Evolutionary conservation across 2,113 vertebrate species (phyloP).

Genomic region (Podarcis cretensis): DNA sequence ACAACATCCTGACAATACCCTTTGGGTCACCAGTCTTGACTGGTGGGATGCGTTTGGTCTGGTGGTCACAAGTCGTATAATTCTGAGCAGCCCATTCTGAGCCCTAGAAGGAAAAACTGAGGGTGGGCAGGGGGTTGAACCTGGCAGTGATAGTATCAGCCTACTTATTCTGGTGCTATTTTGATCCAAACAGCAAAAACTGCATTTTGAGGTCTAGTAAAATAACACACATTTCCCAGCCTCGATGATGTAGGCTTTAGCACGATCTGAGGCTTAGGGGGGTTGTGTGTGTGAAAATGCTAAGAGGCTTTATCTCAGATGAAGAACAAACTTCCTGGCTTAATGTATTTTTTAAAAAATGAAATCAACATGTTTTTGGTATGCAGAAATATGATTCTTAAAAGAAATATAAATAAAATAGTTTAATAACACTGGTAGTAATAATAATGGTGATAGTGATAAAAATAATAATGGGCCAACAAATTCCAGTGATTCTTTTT

Average conservation of each 20-base stretch:
- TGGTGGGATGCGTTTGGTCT: no score
- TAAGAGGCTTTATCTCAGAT: constrained; percentile 58
- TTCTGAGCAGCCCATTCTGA: no score
- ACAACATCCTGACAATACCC: not conserved
- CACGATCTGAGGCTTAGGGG: constrained; percentile 32
- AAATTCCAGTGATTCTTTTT: constrained; percentile 34
- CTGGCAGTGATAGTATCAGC: not conserved
- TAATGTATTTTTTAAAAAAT: constrained; percentile 27
- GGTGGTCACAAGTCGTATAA: not conserved
- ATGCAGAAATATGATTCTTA: constrained; percentile 3
- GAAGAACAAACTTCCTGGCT: constrained; percentile 61
- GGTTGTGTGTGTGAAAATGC: constrained; percentile 60
- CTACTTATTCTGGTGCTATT: constrained; percentile 67
- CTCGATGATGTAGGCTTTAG: constrained; percentile 31
- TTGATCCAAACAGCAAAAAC: constrained; percentile 31
- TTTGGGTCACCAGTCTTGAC: not conserved
- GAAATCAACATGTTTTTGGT: constrained; percentile 30
- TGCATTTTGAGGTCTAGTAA: constrained; percentile 40
- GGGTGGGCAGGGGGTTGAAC: not conserved
- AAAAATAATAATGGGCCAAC: not conserved
- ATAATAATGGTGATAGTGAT: no score
- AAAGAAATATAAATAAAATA: not conserved
- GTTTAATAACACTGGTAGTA: no score
- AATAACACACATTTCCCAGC: constrained; percentile 33
- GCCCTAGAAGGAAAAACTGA: no score